Conservation (phyloP, 2,888 invertebrate genomes). For the Luffia ferchaultella region DNA sequence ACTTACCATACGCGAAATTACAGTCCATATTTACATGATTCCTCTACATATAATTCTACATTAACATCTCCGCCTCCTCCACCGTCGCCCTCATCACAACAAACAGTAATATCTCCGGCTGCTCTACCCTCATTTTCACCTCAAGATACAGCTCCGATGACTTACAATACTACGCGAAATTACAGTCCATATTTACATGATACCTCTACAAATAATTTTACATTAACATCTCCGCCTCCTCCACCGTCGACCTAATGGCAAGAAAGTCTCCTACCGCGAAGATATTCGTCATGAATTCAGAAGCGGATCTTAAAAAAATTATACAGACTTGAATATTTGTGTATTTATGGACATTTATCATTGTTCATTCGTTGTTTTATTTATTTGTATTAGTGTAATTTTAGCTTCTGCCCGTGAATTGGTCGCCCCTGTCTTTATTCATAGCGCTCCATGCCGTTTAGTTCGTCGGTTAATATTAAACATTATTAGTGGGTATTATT, state of each 20-base stretch:
- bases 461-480: no score
- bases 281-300: background rate
- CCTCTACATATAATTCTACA: background rate
- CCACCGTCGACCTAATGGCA: background rate
- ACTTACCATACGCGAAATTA: slow-evolving; percentile 1
- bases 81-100: slow-evolving; percentile 3
- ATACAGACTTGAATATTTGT: no score
- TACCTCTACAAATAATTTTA: background rate
- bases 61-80: slow-evolving; percentile 3
- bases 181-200: no score
- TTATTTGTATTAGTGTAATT: no score
- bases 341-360: no score
- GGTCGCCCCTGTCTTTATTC: no score
- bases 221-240: background rate
- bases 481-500: no score
- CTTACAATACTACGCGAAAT: background rate
- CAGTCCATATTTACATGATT: no score
- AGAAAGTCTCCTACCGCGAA: no score
- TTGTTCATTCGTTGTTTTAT: no score
- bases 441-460: no score
- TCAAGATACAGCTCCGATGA: background rate
- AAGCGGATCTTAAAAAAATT: background rate
- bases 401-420: no score
- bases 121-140: background rate
- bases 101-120: background rate